A percentile compares a stretch with the other conserved stretches of the same genome.
Conservation (phyloP, 2,797 vertebrate species). For the Merluccius polli region DNA sequence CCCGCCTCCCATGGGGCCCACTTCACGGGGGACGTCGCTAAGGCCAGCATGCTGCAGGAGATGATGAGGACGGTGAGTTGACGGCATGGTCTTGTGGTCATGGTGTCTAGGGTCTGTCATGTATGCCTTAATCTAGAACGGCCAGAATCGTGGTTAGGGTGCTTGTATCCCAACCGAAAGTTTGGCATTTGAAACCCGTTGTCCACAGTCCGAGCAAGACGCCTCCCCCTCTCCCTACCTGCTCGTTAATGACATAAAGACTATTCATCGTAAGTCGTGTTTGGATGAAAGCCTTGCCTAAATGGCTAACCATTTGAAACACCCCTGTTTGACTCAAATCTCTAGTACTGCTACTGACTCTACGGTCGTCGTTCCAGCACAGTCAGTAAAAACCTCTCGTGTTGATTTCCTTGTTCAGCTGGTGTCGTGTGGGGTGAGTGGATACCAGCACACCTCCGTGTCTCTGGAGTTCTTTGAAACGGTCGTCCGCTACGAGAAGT, state of each 20-base stretch:
- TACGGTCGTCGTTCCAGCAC: not conserved
- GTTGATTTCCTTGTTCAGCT: slow-evolving; percentile 68
- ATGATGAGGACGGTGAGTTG: slow-evolving; percentile 93
- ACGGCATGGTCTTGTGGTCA: not conserved
- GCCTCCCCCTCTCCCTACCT: not conserved
- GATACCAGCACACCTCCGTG: slow-evolving; percentile 91
- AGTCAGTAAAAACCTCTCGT: not conserved
- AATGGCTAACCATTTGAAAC: too few species aligned
- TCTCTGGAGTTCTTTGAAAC: slow-evolving; percentile 97
- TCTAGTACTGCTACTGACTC: too few species aligned
- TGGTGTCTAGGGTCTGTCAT: too few species aligned
- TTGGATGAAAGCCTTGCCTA: too few species aligned
- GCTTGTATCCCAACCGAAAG: not conserved
- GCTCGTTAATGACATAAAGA: too few species aligned
- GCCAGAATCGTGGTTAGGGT: not conserved
- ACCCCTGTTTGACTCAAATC: too few species aligned
- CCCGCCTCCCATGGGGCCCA: slow-evolving; percentile 93
- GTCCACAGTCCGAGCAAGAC: not conserved
- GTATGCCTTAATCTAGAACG: not conserved
- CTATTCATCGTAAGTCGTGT: too few species aligned
- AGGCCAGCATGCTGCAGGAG: slow-evolving; percentile 91
- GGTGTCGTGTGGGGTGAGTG: slow-evolving; percentile 89
- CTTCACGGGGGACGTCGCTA: slow-evolving; percentile 89
- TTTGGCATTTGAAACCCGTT: too few species aligned
- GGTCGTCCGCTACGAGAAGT: slow-evolving; percentile 94